Conservation (phyloP, 2,888 invertebrate genomes). For the Leucoptera coffeella region DNA sequence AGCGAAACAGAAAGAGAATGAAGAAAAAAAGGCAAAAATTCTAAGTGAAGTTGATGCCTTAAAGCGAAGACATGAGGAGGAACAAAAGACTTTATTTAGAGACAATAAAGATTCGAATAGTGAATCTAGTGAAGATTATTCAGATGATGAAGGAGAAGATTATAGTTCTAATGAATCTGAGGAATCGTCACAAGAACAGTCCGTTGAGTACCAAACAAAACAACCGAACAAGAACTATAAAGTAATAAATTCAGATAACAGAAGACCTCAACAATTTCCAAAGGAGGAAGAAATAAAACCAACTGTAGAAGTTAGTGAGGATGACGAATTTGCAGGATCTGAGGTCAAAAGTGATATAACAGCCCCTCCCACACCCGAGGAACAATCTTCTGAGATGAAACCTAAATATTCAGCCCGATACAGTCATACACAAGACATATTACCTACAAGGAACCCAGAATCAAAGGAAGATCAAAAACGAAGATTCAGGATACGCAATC, state of each 20-base stretch:
- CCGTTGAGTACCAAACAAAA: not conserved
- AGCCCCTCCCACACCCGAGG: too few relatives aligned
- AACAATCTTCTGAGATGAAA: too few relatives aligned
- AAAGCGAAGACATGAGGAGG: constrained; percentile 27
- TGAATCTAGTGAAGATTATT: not conserved
- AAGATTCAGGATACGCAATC: too few relatives aligned
- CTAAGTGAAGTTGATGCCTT: constrained; percentile 30
- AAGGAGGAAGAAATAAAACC: not conserved
- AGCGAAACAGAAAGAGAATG: constrained; percentile 23
- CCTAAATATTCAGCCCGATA: too few relatives aligned
- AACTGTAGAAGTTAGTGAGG: not conserved
- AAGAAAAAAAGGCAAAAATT: constrained; percentile 27
- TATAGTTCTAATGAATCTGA: too few relatives aligned
- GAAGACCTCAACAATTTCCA: not conserved
- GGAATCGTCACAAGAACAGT: too few relatives aligned
- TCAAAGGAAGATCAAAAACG: too few relatives aligned
- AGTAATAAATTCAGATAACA: not conserved
- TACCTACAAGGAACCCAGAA: too few relatives aligned
- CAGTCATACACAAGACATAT: too few relatives aligned
- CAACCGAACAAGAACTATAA: not conserved
- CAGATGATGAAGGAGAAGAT: too few relatives aligned
- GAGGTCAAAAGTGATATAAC: too few relatives aligned
- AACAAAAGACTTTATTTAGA: constrained; percentile 15
- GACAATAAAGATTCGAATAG: constrained; percentile 1
- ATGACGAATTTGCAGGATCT: too few relatives aligned